Evolutionary conservation across 2,797 vertebrate genomes (phyloP), one percentile per base, ranked within the genome.

Genomic region (Nannoperca obscura): DNA sequence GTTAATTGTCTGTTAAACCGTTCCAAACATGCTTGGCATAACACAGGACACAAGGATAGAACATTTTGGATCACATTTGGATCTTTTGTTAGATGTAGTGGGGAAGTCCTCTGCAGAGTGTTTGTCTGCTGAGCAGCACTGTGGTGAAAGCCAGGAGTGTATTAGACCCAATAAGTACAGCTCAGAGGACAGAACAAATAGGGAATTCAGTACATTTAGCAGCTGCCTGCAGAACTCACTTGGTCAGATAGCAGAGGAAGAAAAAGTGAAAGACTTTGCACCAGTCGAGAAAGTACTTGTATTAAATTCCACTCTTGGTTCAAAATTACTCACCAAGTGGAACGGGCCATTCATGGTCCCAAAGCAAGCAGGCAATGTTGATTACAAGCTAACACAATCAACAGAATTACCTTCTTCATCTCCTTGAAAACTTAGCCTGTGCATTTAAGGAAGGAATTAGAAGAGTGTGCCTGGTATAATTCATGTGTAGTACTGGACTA

Each of bases 241-340:
- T 1, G 12, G 6, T 44, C 54, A 67, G 44, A 40, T 19, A 47
- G 38, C 22, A 47, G 12, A 49, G 19, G 11, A 58, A 54, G 8
- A 40, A 20, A 40, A 40, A 14, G 24, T 42, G 24, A 44, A 54
- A 24, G 12, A n/a, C 53, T 38, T 58, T 58, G 54, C 44, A 59
- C 19, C 34, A 38, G 20, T 20, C 46, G 38, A 40, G 17, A 60
- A 59, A 44, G 13, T 9, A 15, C n/a, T 40, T n/a, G 12, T 15
- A 22, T 63, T 47, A 52, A 63, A 50, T 63, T 64, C 5, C 42
- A 34, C 59, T 63, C 65, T 17, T 34, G n/a, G 40, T 11, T 67
- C 24, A 20, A 47, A 49, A 47, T 46, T 13, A 54, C 27, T 52
- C n/a, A 42, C 7, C 36, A 14, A 36, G 46, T 65, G 53, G 14